Percentiles rank a stretch among this genome's conserved stretches.
Evolutionary conservation across 2,888 invertebrate genomes (phyloP).

Genomic region (Macrosiphum euphorbiae): DNA sequence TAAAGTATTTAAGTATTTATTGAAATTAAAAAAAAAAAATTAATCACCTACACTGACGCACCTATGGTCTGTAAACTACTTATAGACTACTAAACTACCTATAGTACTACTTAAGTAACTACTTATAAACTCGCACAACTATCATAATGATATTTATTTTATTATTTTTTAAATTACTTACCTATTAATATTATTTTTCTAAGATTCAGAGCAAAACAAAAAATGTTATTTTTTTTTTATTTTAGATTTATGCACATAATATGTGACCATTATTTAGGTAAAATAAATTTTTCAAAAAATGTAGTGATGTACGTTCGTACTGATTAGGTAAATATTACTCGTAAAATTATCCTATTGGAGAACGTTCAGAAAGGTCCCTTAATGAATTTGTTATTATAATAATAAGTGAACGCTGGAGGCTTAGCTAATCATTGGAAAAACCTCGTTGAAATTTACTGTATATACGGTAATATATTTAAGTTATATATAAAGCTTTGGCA

Average conservation of each 20-base stretch:
- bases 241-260: neutral
- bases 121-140: neutral
- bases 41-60: neutral
- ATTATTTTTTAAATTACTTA: neutral
- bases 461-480: neutral
- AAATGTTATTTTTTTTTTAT: neutral
- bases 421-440: neutral
- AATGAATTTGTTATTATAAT: neutral
- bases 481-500: too few species aligned
- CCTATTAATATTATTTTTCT: neutral
- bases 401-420: neutral
- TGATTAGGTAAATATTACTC: neutral
- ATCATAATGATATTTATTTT: neutral
- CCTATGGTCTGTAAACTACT: neutral
- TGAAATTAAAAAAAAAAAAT: neutral
- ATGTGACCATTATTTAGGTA: neutral
- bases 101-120: too few species aligned
- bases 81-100: too few species aligned
- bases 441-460: neutral
- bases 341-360: neutral
- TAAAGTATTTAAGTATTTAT: neutral
- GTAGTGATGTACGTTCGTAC: neutral
- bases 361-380: neutral
- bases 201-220: neutral
- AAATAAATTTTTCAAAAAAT: neutral